These are phyloP conservation scores for Melanerpes formicivorus DNA, from an alignment of 2,113 vertebrate species.

Conservation along the genomic window DNA sequence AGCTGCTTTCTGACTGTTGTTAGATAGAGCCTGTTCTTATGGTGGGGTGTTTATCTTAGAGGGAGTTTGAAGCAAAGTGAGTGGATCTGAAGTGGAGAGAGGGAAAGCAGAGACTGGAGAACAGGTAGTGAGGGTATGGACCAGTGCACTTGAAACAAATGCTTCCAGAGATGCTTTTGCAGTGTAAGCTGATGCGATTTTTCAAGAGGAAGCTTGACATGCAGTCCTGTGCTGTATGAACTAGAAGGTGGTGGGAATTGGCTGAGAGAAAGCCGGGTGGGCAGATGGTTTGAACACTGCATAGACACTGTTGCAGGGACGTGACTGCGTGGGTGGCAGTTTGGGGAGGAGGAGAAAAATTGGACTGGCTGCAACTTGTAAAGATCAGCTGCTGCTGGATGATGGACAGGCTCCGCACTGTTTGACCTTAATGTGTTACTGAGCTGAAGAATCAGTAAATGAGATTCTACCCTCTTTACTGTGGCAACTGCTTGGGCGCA, in stretches of 20 bases:
- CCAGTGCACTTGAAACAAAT: not conserved
- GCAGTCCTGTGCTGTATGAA: not conserved
- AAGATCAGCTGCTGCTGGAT: not conserved
- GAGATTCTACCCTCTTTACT: not conserved
- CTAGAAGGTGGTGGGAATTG: not conserved
- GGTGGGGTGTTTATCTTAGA: not conserved
- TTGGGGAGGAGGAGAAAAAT: not conserved
- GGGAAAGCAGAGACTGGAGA: not conserved
- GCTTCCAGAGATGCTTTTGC: not conserved
- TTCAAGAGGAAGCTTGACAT: not conserved
- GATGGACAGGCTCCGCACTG: not conserved
- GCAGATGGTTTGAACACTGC: not conserved
- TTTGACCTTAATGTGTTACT: not conserved
- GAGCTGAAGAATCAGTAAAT: not conserved
- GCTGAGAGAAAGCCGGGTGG: not conserved
- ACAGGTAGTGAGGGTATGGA: not conserved
- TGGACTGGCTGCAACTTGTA: not conserved
- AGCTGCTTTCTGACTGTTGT: not conserved
- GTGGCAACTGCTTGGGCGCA: not conserved
- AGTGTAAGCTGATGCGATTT: not conserved
- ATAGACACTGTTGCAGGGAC: not conserved
- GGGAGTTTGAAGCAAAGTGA: not conserved
- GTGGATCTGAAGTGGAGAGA: not conserved
- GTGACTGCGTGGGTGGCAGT: not conserved
- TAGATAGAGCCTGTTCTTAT: not conserved